Evolutionary conservation across 2,797 vertebrate species (phyloP).

Genomic region (Babyrousa celebensis): DNA sequence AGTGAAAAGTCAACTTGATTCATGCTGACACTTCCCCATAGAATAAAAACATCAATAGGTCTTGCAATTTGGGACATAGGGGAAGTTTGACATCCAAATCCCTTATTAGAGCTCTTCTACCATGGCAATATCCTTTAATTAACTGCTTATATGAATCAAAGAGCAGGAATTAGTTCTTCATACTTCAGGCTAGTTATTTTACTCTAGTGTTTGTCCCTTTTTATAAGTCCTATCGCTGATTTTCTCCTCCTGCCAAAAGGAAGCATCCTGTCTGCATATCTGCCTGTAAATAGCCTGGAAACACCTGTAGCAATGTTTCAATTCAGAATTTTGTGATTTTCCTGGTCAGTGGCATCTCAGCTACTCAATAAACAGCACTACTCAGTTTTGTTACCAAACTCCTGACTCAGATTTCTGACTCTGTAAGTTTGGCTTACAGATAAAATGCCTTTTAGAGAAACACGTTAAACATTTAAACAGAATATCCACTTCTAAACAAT

Average conservation of each 20-base stretch:
- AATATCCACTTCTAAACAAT: slow-evolving; percentile 74
- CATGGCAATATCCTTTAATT: slow-evolving; percentile 54
- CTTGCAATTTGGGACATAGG: not conserved
- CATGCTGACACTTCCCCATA: not conserved
- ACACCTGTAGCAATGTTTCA: not conserved
- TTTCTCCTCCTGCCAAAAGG: slow-evolving; percentile 18
- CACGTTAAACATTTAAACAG: slow-evolving; percentile 66
- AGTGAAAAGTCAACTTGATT: slow-evolving; percentile 8
- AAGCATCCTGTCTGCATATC: not conserved
- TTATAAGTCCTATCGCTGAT: not conserved
- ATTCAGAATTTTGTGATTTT: slow-evolving; percentile 61
- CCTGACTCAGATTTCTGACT: slow-evolving; percentile 53
- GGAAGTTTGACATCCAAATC: not conserved
- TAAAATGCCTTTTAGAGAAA: slow-evolving; percentile 69
- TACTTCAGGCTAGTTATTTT: not conserved
- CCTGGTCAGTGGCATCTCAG: slow-evolving; percentile 11
- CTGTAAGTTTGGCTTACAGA: slow-evolving; percentile 62
- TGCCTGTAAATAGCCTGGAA: not conserved
- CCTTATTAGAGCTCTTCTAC: slow-evolving; percentile 1
- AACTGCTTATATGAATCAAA: not conserved
- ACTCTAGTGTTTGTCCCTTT: not conserved
- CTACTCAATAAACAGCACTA: not conserved
- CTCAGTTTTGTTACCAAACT: slow-evolving; percentile 35
- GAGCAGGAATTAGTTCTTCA: not conserved
- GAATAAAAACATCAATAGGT: not conserved